Evolutionary conservation across 2,888 invertebrate species (phyloP), one percentile per base, ranked within the genome.

Genomic region (Drosophila monieri): DNA sequence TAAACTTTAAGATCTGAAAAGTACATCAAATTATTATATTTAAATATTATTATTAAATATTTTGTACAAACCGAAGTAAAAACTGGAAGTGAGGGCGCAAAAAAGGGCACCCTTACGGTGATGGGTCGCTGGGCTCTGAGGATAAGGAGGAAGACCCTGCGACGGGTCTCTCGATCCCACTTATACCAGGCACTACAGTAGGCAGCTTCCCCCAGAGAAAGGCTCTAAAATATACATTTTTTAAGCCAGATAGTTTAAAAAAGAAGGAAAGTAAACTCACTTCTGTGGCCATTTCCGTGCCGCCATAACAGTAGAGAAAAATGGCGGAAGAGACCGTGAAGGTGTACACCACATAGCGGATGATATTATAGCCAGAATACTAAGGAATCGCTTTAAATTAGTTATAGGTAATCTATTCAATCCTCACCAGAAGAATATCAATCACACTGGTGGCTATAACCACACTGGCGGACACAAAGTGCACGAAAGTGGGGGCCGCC

Each of bases 391-490:
- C 27, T 23, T 35, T 2, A 3, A 3, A 27, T n/a, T 4, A 25
- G 9, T 10, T 1, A 6, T 1, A 18, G 3, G 6, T 46, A 15
- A 8, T 4, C 1, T 12, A 5, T 9, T 0, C 6, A 5, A 1
- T 18, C 1, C 73, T 67, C 30, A 84, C 80, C 62, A 80, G 6
- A 5, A 86, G 65, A 61, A 80, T 80, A 21, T 84, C 87, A 35
- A 80, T 87, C 5, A 80, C 64, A 30, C 87, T 77, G 46, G 85
- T 75, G 52, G 87, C 80, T 65, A 80, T 84, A 8, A 86, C 81
- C 52, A 80, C 10, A 23, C 80, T 80, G 30, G 80, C 30, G 8
- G 80, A 86, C 10, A 80, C 32, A 6, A 80, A 80, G 23, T 80
- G 87, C 0, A 73, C 78, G 32, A 80, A 87, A 1, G 80, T 73